Conservation (phyloP, 2,113 vertebrate genomes). For the Melanostigma gelatinosum region DNA sequence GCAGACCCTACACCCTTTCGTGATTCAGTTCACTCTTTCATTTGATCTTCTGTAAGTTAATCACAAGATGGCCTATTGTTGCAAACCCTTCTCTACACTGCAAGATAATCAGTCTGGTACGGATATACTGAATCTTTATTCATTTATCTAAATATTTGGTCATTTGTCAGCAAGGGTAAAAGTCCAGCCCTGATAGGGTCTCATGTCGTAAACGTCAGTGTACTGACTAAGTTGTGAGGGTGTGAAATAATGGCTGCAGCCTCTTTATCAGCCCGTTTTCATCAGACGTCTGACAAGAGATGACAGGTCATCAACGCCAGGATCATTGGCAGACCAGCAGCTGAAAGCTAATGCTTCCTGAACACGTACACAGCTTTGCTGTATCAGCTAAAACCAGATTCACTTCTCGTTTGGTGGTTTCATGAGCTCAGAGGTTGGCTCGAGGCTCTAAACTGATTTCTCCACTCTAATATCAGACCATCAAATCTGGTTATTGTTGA, state of each 20-base stretch:
- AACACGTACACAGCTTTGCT: background rate
- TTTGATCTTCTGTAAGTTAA: too few species aligned
- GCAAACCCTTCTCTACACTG: too few species aligned
- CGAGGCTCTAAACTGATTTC: background rate
- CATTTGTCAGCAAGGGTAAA: constrained; percentile 24
- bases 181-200: constrained; percentile 39
- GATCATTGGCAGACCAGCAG: constrained; percentile 32
- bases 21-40: too few species aligned
- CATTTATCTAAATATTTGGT: background rate
- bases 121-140: too few species aligned
- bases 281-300: constrained; percentile 35
- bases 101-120: too few species aligned
- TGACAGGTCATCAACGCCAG: constrained; percentile 45
- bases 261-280: constrained; percentile 44
- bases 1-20: too few species aligned
- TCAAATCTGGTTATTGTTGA: background rate
- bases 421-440: background rate
- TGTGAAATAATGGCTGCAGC: constrained; percentile 29
- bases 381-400: background rate
- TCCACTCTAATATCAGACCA: background rate
- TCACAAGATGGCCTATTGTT: too few species aligned
- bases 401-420: constrained; percentile 2
- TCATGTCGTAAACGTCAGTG: constrained; percentile 49
- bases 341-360: constrained; percentile 48
- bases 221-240: constrained; percentile 6